Base-by-base conservation (phyloP, 2,797 vertebrate genomes). In the Momotus momota region DNA sequence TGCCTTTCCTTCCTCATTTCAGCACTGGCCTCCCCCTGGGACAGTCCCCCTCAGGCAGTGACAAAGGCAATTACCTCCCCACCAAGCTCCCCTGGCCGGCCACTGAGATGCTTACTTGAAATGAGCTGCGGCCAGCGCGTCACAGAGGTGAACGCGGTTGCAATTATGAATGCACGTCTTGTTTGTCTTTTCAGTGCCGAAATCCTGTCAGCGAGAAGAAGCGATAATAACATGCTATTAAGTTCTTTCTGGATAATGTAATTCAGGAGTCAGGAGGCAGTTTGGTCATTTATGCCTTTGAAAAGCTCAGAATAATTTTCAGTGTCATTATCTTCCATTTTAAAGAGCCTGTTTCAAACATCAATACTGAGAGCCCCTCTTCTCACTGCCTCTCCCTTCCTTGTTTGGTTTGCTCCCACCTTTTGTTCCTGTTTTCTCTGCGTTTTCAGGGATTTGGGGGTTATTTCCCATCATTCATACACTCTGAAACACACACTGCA, bases 181-280 rank as follows among this genome's bases (percentile, higher is more conserved):
- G 97, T 98, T 98, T 98, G 98, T 98, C 97, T 98, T 97, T 97
- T 97, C 96, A 95, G 95, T 92, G 95, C 97, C 58, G 92, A 98
- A 98, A 98, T 97, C 93, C 97, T 98, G 98, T 98, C 98, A 97
- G 96, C 29, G 94, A 97, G 90, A 94, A 98, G 97, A 98, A 97
- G 94, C 18, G 97, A 98, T 98, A 98, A 98, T 98, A 98, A 97
- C 97, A 97, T 96, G 97, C 95, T 98, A 98, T 98, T 98, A 98
- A 98, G 96, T 97, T 97, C 97, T 98, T 98, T 98, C 97, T 98
- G 97, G 97, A 97, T 98, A 98, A 98, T 98, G 96, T 97, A 97
- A 98, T 98, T 98, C 98, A 98, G 97, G 97, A 98, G 97, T 97
- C 97, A 98, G 97, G 97, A 98, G 97, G 97, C 96, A 97, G 97